Base-by-base conservation (phyloP, 2,888 invertebrate species). In the Eurois occulta region DNA sequence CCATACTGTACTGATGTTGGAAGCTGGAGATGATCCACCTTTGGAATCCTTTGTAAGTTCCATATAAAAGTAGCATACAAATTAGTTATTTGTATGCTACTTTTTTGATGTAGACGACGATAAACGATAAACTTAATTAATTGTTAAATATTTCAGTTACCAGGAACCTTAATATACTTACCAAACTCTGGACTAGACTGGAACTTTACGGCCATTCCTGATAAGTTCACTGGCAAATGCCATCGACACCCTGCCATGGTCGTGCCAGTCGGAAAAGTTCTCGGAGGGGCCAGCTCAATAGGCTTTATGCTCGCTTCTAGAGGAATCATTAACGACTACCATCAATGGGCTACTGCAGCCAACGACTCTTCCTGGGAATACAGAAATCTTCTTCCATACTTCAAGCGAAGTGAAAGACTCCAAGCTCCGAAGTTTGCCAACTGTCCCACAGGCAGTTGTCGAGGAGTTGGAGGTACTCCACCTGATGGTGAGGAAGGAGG, bases 301-400 rank as follows among this genome's bases (percentile, higher is more conserved):
- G 8, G 21, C 8, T 72, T 41, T 1, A 77, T 81, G 81, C 1
- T 82, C 0, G 60, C 58, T 21, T 67, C 32, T 18, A 82, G 72
- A 77, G 83, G 77, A 24, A 82, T 62, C 32, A 32, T 67, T 11
- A 13, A 67, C 5, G 78, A 82, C 58, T 77, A 74, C 32, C 35
- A 67, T 1, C 43, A 64, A 48, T 82, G 83, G 83, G 83, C 77
- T 3, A 32, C 16, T 0, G 83, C 83, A 55, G 81, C 71, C 1
- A 73, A 82, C 10, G 81, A 82, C 41, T 67, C 73, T 28, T 82
- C 82, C 1, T 82, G 82, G 77, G 70, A 82, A 67, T 77, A 43
- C 16, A 66, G 1, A 38, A 60, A 66, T 8, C 48, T 82, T 16
- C 43, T 81, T 8, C 58, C 60, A 67, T 82, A 71, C 48, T 77